Conservation (phyloP, 2,888 invertebrate species). For the Ormyrus rosae region DNA sequence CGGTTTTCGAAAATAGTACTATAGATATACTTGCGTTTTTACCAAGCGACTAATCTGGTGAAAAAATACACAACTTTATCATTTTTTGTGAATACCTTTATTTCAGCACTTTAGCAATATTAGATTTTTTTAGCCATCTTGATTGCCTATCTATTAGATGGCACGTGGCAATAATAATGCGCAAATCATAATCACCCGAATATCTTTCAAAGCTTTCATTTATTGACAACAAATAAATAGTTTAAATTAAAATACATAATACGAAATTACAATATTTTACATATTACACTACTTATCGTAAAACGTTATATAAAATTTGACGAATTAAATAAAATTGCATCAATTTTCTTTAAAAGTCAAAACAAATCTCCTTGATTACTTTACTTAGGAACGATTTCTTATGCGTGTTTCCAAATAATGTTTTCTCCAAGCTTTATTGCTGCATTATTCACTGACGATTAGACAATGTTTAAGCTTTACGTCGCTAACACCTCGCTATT, state of each 20-base stretch:
- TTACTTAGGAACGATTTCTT: conserved; percentile 32
- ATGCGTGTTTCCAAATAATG: conserved; percentile 10
- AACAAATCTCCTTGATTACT: neutral
- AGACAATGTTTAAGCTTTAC: conserved; percentile 23
- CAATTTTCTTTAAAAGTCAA: neutral
- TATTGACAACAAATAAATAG: conserved; percentile 35
- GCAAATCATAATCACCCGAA: conserved; percentile 7
- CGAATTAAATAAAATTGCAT: too few species aligned
- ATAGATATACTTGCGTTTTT: conserved; percentile 26
- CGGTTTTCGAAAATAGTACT: neutral
- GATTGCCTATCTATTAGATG: neutral
- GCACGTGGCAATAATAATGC: conserved; percentile 35
- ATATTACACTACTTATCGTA: too few species aligned
- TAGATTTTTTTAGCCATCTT: too few species aligned
- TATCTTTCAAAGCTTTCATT: neutral
- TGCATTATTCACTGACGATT: conserved; percentile 10
- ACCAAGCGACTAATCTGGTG: neutral
- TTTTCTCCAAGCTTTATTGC: neutral
- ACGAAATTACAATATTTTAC: neutral
- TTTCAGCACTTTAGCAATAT: too few species aligned
- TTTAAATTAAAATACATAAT: neutral
- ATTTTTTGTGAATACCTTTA: too few species aligned
- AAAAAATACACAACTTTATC: too few species aligned
- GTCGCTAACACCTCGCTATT: conserved; percentile 25
- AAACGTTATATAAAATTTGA: too few species aligned